Evolutionary conservation across 1,140 invertebrate genomes (phyloP).

Genomic region (Cydia fagiglandana): DNA sequence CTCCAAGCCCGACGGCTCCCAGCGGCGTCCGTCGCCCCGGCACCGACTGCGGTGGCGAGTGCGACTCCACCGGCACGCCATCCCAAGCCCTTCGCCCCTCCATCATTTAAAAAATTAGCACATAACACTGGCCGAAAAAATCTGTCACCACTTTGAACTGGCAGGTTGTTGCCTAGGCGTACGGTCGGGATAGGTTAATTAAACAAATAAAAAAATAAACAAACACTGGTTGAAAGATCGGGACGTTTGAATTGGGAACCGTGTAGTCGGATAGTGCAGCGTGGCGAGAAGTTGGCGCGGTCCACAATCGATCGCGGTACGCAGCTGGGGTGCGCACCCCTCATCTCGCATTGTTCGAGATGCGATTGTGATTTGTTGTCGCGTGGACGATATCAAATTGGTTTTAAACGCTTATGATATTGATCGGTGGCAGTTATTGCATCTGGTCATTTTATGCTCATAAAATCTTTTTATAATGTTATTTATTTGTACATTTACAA

Average conservation of each 20-base stretch:
- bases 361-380: constrained; percentile 68
- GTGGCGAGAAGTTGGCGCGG: constrained; percentile 68
- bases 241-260: constrained; percentile 59
- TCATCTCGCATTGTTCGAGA: constrained; percentile 73
- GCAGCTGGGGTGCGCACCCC: constrained; percentile 78
- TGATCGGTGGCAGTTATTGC: constrained; percentile 19
- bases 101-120: constrained; percentile 56
- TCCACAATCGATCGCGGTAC: constrained; percentile 74
- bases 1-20: constrained; percentile 89
- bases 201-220: constrained; percentile 31
- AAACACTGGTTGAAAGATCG: constrained; percentile 22
- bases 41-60: constrained; percentile 81
- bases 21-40: constrained; percentile 88
- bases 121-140: constrained; percentile 44
- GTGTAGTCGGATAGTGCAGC: constrained; percentile 67
- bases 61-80: constrained; percentile 73
- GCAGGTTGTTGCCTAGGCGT: neutral
- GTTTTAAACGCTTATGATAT: constrained; percentile 38
- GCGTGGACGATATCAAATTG: constrained; percentile 40
- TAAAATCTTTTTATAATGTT: neutral
- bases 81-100: constrained; percentile 74
- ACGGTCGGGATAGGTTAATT: constrained; percentile 18
- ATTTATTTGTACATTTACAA: neutral
- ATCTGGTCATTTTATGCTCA: neutral
- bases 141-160: neutral